A percentile compares a stretch with the other conserved stretches of the same genome.
Evolutionary conservation across 2,888 invertebrate species (phyloP).

Genomic region (Craniophora ligustri): DNA sequence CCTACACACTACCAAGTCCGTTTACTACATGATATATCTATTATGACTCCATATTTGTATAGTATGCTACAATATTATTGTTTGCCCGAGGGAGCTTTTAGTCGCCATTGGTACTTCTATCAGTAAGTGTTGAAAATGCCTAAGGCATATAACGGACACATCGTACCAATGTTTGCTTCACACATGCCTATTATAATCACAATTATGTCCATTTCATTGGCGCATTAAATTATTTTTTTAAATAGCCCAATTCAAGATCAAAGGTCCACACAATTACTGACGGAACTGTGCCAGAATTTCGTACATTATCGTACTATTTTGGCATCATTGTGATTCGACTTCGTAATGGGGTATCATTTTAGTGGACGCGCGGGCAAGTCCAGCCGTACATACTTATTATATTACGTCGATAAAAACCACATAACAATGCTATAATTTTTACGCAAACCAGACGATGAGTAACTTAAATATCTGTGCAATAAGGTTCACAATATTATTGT

Average conservation of each 20-base stretch:
- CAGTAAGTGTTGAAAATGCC: slow-evolving; percentile 46
- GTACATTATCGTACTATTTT: slow-evolving; percentile 63
- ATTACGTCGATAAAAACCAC: slow-evolving; percentile 38
- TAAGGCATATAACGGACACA: slow-evolving; percentile 27
- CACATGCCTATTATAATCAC: slow-evolving; percentile 26
- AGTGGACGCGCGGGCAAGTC: slow-evolving; percentile 69
- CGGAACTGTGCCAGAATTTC: slow-evolving; percentile 61
- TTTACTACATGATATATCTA: slow-evolving; percentile 15
- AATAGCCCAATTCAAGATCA: slow-evolving; percentile 65
- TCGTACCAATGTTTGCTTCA: slow-evolving; percentile 20
- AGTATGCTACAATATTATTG: slow-evolving; percentile 19
- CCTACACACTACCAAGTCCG: slow-evolving; percentile 10
- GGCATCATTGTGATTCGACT: slow-evolving; percentile 70
- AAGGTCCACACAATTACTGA: slow-evolving; percentile 67
- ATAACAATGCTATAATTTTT: neutral
- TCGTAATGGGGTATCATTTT: slow-evolving; percentile 75
- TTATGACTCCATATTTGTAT: slow-evolving; percentile 33
- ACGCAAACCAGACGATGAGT: neutral
- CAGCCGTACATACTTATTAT: slow-evolving; percentile 74
- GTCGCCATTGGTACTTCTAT: slow-evolving; percentile 17
- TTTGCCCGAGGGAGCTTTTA: slow-evolving; percentile 32
- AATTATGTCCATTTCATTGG: slow-evolving; percentile 41
- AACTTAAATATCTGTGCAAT: slow-evolving; percentile 30
- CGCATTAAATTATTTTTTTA: slow-evolving; percentile 43
- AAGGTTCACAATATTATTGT: slow-evolving; percentile 44